Conservation (phyloP, 2,888 invertebrate species). For the Melinaea menophilus region DNA sequence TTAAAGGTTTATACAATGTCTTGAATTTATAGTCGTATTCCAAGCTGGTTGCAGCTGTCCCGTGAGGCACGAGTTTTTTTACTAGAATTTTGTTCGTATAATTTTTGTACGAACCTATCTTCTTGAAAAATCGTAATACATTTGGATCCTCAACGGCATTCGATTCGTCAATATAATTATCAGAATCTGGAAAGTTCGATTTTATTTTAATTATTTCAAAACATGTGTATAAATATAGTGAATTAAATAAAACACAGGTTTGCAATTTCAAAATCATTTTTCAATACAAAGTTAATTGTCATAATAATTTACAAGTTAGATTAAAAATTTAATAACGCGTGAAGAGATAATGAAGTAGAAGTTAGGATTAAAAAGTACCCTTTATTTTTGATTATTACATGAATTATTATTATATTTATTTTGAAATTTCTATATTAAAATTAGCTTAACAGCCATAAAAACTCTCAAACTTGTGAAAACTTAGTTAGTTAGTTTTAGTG, state of each 20-base stretch:
- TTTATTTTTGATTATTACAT: no score
- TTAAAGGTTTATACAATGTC: conserved; percentile 28
- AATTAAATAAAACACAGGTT: conserved; percentile 3
- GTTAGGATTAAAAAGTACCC: no score
- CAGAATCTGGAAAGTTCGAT: background rate
- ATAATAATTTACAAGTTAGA: background rate
- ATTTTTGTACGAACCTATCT: background rate
- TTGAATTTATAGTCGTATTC: conserved; percentile 28
- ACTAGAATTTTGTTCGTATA: conserved; percentile 21
- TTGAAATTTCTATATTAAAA: no score
- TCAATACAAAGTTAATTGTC: background rate
- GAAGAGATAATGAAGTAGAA: background rate
- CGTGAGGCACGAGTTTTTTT: conserved; percentile 31
- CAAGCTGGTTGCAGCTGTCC: conserved; percentile 14
- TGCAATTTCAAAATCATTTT: conserved; percentile 5
- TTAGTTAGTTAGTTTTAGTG: no score
- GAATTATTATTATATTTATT: no score
- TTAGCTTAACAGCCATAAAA: no score
- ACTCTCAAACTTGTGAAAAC: no score
- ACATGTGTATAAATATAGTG: conserved; percentile 6
- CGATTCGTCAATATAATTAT: background rate
- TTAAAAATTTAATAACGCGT: conserved; percentile 1
- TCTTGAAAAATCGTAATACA: background rate
- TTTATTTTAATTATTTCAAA: conserved; percentile 5
- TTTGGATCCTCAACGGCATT: background rate